Conservation (phyloP, 2,888 invertebrate species). For the Melanostoma scalare region DNA sequence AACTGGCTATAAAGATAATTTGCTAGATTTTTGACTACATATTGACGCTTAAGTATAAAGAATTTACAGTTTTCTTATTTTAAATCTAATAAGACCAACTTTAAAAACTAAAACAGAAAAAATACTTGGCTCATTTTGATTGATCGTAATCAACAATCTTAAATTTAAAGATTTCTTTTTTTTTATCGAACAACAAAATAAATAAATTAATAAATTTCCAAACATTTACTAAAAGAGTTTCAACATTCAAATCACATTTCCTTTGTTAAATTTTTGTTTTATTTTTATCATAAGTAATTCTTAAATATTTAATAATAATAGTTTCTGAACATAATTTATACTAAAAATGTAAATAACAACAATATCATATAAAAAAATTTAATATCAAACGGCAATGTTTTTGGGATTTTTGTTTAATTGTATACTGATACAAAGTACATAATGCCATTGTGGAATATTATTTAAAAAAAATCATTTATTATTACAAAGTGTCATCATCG, state of each 20-base stretch:
- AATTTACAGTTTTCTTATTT: constrained; percentile 12
- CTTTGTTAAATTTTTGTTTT: constrained; percentile 18
- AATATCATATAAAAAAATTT: constrained; percentile 25
- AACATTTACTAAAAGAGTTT: constrained; percentile 17
- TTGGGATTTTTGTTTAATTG: constrained; percentile 54
- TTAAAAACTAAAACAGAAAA: constrained; percentile 33
- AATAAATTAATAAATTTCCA: constrained; percentile 39
- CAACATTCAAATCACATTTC: constrained; percentile 47
- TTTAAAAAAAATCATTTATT: background rate
- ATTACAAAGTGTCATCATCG: constrained; percentile 33
- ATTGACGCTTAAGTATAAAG: constrained; percentile 26
- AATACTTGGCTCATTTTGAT: constrained; percentile 64
- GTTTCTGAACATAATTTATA: constrained; percentile 38
- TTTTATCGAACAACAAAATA: constrained; percentile 10
- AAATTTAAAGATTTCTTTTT: constrained; percentile 21
- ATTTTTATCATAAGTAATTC: constrained; percentile 38
- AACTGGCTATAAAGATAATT: constrained; percentile 67
- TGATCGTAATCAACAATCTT: constrained; percentile 14
- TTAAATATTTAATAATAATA: constrained; percentile 60
- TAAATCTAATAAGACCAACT: constrained; percentile 26
- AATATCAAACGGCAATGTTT: constrained; percentile 61
- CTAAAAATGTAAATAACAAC: constrained; percentile 64
- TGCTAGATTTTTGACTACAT: constrained; percentile 68
- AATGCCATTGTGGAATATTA: constrained; percentile 60
- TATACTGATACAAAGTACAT: constrained; percentile 34